These are phyloP conservation scores for Oceanodroma leucorhoa DNA, from an alignment of 2,797 vertebrate species.

Conservation along the genomic window DNA sequence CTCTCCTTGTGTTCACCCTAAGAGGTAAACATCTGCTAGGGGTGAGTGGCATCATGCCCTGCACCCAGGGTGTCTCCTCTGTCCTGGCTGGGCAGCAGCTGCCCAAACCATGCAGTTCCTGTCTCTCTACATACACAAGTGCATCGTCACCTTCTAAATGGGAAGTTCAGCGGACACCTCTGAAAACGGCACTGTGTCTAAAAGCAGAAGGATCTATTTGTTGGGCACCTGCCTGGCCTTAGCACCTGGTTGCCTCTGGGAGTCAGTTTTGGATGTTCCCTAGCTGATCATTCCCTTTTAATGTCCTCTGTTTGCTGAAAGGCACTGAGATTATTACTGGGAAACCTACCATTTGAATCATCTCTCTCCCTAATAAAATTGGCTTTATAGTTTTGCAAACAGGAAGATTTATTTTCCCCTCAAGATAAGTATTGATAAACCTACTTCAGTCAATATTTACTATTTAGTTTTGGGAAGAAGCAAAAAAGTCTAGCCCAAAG, in stretches of 20 bases:
- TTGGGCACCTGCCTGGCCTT: not conserved
- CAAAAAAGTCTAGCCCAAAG: not conserved
- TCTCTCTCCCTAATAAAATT: not conserved
- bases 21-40: not conserved
- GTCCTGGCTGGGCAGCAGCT: not conserved
- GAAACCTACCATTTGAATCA: conserved; percentile 24
- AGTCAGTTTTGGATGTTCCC: not conserved
- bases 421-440: conserved; percentile 46
- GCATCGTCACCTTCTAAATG: not conserved
- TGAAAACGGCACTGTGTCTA: not conserved
- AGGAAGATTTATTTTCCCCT: conserved; percentile 26
- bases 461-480: not conserved
- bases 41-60: not conserved
- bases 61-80: not conserved
- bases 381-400: not conserved
- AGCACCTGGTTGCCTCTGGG: not conserved
- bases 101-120: not conserved
- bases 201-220: not conserved
- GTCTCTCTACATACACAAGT: not conserved
- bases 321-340: not conserved
- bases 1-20: not conserved
- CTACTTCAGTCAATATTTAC: conserved; percentile 45
- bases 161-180: not conserved
- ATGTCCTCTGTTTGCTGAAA: not conserved
- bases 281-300: not conserved